phyloP scores from a whole-genome alignment of 2,797 vertebrate genomes.

The Myiotriccus ornatus region DNA sequence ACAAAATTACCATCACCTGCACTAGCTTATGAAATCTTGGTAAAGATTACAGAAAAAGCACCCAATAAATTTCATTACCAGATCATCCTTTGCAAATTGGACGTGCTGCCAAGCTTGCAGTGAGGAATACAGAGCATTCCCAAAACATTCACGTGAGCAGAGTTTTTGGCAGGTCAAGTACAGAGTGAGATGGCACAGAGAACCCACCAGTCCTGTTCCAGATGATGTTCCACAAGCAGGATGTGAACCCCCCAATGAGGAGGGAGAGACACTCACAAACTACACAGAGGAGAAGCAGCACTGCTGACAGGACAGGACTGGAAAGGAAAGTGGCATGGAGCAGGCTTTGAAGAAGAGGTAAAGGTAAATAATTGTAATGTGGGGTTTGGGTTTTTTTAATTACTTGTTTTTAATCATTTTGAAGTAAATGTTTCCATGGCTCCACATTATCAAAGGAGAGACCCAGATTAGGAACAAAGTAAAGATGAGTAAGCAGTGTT shows the following conservation, averaged over 20 bases:
- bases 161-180: background rate
- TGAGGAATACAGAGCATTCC: background rate
- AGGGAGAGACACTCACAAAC: background rate
- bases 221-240: background rate
- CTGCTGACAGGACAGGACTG: background rate
- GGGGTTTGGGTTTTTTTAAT: background rate
- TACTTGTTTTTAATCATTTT: slow-evolving; percentile 12
- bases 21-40: background rate
- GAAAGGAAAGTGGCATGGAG: background rate
- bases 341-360: background rate
- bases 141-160: background rate
- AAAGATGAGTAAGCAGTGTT: background rate
- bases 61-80: background rate
- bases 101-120: background rate
- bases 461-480: slow-evolving; percentile 15
- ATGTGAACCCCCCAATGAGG: background rate
- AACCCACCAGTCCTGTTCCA: background rate
- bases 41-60: background rate
- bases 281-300: background rate
- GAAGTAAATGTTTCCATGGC: background rate
- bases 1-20: background rate
- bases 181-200: background rate
- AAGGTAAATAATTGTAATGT: background rate
- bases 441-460: background rate
- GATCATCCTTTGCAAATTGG: background rate